phyloP scores from a whole-genome alignment of 2,113 vertebrate genomes.

The Syngnathoides biaculeatus region DNA sequence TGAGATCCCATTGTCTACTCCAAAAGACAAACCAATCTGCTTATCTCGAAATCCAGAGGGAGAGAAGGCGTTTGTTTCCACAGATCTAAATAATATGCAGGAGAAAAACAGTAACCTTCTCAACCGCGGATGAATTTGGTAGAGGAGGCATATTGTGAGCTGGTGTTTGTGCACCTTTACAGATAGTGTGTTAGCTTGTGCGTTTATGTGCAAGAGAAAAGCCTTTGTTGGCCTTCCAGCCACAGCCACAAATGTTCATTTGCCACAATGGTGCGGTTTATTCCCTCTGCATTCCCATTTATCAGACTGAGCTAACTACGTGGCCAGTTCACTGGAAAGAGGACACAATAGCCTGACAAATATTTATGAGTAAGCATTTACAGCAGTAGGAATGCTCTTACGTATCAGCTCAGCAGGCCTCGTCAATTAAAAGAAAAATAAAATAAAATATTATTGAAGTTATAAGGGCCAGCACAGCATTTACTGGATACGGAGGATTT shows the following conservation, averaged over 20 bases:
- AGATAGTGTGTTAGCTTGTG: slow-evolving; percentile 25
- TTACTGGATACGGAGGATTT: slow-evolving; percentile 22
- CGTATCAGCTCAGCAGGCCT: slow-evolving; percentile 47
- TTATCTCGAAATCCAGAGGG: slow-evolving; percentile 66
- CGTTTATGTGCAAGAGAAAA: slow-evolving; percentile 48
- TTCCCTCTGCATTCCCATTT: slow-evolving; percentile 57
- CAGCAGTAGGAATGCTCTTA: slow-evolving; percentile 31
- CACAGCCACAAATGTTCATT: slow-evolving; percentile 58
- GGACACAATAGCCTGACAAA: slow-evolving; percentile 48
- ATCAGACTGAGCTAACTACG: slow-evolving; percentile 60
- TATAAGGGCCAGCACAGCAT: slow-evolving; percentile 10
- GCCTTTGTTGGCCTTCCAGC: slow-evolving; percentile 47
- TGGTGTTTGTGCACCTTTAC: slow-evolving; percentile 10
- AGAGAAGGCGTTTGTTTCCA: slow-evolving; percentile 56
- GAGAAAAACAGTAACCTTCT: slow-evolving; percentile 61
- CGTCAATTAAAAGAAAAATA: slow-evolving; percentile 9
- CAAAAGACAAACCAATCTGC: slow-evolving; percentile 68
- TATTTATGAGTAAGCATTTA: slow-evolving; percentile 55
- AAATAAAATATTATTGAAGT: slow-evolving; percentile 17
- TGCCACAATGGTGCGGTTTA: slow-evolving; percentile 60
- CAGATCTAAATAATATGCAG: slow-evolving; percentile 61
- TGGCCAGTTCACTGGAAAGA: slow-evolving; percentile 41
- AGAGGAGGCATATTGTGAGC: slow-evolving; percentile 44
- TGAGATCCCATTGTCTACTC: slow-evolving; percentile 58
- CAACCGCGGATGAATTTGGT: slow-evolving; percentile 40